A percentile compares a stretch with the other conserved stretches of the same genome.
Conservation (phyloP, 2,113 vertebrate genomes). For the Mastomys coucha region DNA sequence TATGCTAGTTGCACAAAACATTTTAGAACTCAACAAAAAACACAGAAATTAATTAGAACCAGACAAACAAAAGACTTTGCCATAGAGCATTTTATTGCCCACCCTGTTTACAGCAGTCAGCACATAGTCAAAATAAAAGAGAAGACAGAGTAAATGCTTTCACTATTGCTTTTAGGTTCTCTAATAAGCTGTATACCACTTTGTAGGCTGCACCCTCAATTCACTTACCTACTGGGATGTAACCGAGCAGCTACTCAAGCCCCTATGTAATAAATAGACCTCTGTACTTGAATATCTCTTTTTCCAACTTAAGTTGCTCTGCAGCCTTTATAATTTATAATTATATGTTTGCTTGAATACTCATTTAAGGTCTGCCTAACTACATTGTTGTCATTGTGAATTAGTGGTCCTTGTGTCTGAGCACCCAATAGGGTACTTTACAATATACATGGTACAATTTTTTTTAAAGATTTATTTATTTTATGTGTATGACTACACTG, state of each 20-base stretch:
- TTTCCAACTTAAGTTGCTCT: background rate
- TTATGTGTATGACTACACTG: too few species aligned
- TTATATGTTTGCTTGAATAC: background rate
- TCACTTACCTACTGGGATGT: background rate
- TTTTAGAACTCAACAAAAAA: background rate
- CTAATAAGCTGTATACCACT: background rate
- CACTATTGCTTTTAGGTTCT: background rate
- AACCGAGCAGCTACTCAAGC: background rate
- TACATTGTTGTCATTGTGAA: background rate
- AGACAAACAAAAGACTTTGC: background rate
- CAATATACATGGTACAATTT: background rate
- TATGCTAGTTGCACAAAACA: background rate
- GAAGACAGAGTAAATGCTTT: background rate
- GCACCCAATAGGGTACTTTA: background rate
- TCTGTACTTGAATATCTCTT: background rate
- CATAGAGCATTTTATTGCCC: background rate
- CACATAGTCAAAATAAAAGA: background rate
- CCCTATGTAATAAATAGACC: background rate
- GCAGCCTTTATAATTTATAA: background rate
- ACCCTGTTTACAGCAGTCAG: background rate
- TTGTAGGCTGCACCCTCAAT: background rate
- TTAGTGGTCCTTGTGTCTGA: background rate
- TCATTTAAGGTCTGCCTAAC: background rate
- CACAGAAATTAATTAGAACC: background rate
- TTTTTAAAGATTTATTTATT: too few species aligned